Evolutionary conservation across 2,113 vertebrate species (phyloP), one percentile per base, ranked within the genome.

Genomic region (Eubucco bourcierii): DNA sequence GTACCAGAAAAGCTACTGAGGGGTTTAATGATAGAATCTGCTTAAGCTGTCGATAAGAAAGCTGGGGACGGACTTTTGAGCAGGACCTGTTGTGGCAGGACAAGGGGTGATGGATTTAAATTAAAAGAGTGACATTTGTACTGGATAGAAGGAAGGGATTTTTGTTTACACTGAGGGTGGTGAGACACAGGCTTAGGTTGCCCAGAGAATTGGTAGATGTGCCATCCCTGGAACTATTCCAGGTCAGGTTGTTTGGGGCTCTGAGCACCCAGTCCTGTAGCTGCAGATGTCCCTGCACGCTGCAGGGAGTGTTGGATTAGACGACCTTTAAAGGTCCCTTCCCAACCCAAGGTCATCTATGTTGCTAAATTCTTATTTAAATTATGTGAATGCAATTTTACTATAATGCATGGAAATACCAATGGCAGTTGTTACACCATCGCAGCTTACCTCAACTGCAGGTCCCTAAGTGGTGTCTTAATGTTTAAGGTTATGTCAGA

Each of bases 391-490:
- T 23, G 24, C 24, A 56, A 29, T 59, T 24, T 10, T 21, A 4
- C 8, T 5, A 7, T 18, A 27, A 41, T 4, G n/a, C 53, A 12
- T 3, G 84, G 41, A 90, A 82, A 56, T 27, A 5, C 5, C 17
- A 46, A 15, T 39, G 15, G 3, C 3, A 25, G 1, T 16, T 63
- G 14, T 21, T 61, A 10, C 27, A 29, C 21, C 7, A 1, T 11
- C 31, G n/a, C 21, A 0, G 50, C n/a, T 23, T 74, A 23, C 34
- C n/a, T 72, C 46, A 28, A 0, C 9, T 8, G 15, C n/a, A n/a
- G 17, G 21, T 28, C 15, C 29, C 15, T 47, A n/a, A 12, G 31
- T 73, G 4, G 2, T 46, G 14, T 23, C 66, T 64, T 70, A 10
- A 4, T 3, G 1, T 17, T 14, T 74, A 29, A 65, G 28, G 34